Conservation (phyloP, 37 sponge, comb jelly and placozoan genomes). For the Mnemiopsis leidyi region DNA sequence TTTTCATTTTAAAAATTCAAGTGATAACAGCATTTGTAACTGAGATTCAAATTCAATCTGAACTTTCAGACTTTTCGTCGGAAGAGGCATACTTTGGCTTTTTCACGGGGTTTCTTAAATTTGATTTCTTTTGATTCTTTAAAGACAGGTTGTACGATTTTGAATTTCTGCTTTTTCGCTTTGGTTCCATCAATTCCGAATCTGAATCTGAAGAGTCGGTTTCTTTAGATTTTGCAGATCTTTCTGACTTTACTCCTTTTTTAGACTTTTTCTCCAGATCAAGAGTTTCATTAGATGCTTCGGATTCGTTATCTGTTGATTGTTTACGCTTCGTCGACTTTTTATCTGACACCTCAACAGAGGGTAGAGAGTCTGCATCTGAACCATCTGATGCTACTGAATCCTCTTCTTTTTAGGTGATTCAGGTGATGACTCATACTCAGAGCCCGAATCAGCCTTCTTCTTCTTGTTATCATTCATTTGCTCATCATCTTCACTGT, state of each 20-base stretch:
- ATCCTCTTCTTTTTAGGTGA: neutral
- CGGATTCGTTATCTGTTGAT: neutral
- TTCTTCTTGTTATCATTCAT: neutral
- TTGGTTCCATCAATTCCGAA: neutral
- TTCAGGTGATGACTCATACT: neutral
- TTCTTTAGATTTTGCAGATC: neutral
- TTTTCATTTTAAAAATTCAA: neutral
- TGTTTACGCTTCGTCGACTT: neutral
- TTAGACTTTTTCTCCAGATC: neutral
- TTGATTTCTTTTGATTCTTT: neutral
- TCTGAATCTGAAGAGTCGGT: neutral
- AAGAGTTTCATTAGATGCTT: neutral
- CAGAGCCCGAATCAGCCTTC: neutral
- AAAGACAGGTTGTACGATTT: neutral
- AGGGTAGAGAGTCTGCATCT: neutral
- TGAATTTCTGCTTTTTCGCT: neutral
- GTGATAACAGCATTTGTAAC: neutral
- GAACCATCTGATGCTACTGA: neutral
- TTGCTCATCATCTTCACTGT: neutral
- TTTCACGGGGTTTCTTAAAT: neutral
- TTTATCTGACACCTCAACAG: neutral
- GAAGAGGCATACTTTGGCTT: neutral
- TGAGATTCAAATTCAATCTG: no score
- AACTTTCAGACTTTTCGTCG: neutral
- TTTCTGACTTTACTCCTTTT: neutral